Evolutionary conservation across 2,797 vertebrate species (phyloP).

Genomic region (Pseudochromis fuscus): DNA sequence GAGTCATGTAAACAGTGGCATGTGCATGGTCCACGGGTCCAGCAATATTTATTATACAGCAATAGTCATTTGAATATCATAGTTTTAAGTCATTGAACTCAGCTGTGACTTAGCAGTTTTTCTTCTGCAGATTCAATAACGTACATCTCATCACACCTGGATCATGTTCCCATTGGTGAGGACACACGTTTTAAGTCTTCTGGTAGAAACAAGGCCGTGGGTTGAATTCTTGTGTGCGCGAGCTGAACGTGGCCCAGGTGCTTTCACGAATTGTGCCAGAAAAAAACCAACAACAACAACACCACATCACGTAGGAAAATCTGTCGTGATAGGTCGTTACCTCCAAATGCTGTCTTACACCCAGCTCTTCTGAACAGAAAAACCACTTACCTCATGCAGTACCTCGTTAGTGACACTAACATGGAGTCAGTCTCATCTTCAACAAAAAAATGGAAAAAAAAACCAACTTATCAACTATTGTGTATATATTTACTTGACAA

Average conservation of each 20-base stretch:
- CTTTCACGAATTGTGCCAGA: slow-evolving; percentile 80
- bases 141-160: slow-evolving; percentile 69
- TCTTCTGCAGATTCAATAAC: slow-evolving; percentile 60
- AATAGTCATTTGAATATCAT: slow-evolving; percentile 79
- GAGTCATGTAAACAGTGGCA: slow-evolving; percentile 63
- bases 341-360: slow-evolving; percentile 89
- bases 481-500: slow-evolving; percentile 83
- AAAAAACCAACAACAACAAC: slow-evolving; percentile 33
- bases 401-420: slow-evolving; percentile 80
- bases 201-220: slow-evolving; percentile 5
- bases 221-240: slow-evolving; percentile 27
- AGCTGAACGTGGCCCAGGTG: slow-evolving; percentile 71
- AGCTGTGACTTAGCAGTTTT: slow-evolving; percentile 70
- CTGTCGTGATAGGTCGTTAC: slow-evolving; percentile 73
- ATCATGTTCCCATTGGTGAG: slow-evolving; percentile 54
- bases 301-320: slow-evolving; percentile 33
- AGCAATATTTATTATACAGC: slow-evolving; percentile 86
- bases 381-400: slow-evolving; percentile 93
- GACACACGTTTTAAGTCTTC: slow-evolving; percentile 18
- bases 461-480: slow-evolving; percentile 55
- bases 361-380: slow-evolving; percentile 88
- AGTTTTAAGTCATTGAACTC: slow-evolving; percentile 66
- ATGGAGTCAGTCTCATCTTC: slow-evolving; percentile 78
- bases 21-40: slow-evolving; percentile 73
- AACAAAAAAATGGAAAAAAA: slow-evolving; percentile 55